Conservation (phyloP, 2,888 invertebrate genomes). For the Oxystoma pomonae region DNA sequence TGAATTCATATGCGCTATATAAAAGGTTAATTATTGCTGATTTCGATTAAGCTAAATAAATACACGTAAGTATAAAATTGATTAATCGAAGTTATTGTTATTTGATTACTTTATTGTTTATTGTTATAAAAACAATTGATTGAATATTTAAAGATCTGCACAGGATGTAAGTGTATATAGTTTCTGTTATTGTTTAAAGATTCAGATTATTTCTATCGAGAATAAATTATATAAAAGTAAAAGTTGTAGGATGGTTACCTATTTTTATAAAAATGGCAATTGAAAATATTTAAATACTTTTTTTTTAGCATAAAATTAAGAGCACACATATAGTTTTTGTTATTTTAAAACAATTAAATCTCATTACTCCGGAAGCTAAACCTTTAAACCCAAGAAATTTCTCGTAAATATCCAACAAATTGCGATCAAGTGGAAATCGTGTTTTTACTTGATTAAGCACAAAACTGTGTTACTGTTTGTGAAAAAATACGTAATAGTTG, state of each 20-base stretch:
- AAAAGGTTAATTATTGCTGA: no score
- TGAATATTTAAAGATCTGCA: neutral
- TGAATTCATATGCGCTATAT: no score
- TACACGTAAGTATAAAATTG: neutral
- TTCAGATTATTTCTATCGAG: neutral
- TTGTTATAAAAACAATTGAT: neutral
- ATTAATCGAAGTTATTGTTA: neutral
- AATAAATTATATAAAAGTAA: neutral
- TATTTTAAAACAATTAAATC: no score
- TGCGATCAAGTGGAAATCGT: neutral
- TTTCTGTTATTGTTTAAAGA: neutral
- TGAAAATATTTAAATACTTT: no score
- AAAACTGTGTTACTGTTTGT: neutral
- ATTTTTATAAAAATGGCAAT: no score
- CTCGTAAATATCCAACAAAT: neutral
- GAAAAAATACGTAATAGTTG: neutral
- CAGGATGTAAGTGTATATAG: neutral
- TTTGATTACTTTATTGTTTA: neutral
- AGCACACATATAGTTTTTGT: no score
- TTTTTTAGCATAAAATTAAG: no score
- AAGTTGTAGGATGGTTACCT: no score
- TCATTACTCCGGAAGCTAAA: no score
- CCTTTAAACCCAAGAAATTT: neutral
- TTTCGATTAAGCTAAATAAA: neutral
- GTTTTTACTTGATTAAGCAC: neutral